These are phyloP conservation scores for Acanthornis magna DNA, from an alignment of 2,797 vertebrate genomes.

Conservation along the genomic window DNA sequence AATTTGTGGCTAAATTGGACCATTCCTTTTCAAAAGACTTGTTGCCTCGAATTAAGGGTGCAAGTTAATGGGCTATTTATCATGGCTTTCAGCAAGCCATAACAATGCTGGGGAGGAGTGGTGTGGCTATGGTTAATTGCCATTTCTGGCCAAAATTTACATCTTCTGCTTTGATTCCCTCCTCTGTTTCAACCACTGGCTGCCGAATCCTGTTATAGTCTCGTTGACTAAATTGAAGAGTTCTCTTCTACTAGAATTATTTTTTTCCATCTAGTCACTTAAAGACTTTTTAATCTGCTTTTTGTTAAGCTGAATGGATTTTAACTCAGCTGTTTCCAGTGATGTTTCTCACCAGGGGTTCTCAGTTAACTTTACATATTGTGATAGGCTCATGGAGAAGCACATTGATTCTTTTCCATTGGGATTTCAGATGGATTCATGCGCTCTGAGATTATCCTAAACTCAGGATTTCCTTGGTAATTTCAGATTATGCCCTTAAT, in stretches of 20 bases:
- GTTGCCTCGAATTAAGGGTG: neutral
- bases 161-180: neutral
- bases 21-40: neutral
- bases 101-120: neutral
- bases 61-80: constrained; percentile 7
- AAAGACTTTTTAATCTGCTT: constrained; percentile 36
- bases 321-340: neutral
- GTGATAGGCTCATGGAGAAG: neutral
- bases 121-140: constrained; percentile 6
- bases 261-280: constrained; percentile 1
- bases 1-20: constrained; percentile 35
- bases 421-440: neutral
- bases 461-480: neutral
- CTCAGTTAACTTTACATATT: neutral
- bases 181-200: neutral
- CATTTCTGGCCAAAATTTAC: constrained; percentile 14
- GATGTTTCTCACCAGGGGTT: neutral
- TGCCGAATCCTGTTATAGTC: neutral
- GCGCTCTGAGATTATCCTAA: neutral
- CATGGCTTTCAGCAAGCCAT: constrained; percentile 11
- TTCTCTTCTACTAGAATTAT: neutral
- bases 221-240: neutral
- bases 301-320: constrained; percentile 22
- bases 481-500: neutral
- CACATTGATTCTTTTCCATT: neutral